Conservation (phyloP, 2,113 vertebrate species). For the Hemicordylus capensis region DNA sequence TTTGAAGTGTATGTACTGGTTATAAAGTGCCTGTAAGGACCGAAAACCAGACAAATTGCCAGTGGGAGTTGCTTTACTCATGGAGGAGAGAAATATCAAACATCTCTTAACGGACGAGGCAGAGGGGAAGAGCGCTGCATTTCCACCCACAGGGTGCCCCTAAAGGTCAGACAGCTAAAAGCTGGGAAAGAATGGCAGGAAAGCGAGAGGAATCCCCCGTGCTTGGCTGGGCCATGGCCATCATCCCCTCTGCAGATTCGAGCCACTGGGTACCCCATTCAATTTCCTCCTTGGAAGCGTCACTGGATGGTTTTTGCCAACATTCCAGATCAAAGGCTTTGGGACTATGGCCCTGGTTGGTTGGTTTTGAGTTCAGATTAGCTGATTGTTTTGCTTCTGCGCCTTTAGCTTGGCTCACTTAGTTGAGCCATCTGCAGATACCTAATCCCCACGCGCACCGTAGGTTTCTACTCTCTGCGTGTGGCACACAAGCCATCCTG, state of each 20-base stretch:
- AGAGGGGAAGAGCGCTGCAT: neutral
- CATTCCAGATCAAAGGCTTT: neutral
- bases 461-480: neutral
- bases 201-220: neutral
- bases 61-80: neutral
- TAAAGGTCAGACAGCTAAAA: neutral
- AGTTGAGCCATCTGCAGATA: neutral
- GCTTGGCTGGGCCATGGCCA: neutral
- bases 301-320: neutral
- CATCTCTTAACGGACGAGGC: neutral
- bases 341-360: no score
- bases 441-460: neutral
- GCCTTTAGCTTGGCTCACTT: neutral
- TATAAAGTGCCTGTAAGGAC: slow-evolving; percentile 94
- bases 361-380: neutral
- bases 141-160: neutral
- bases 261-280: neutral
- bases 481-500: neutral
- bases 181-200: neutral
- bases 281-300: neutral
- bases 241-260: neutral
- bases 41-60: slow-evolving; percentile 25
- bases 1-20: slow-evolving; percentile 98
- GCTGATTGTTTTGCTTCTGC: neutral
- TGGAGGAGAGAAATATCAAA: neutral